phyloP scores from a whole-genome alignment of 23 tunicate genomes.

The Styela clava region DNA sequence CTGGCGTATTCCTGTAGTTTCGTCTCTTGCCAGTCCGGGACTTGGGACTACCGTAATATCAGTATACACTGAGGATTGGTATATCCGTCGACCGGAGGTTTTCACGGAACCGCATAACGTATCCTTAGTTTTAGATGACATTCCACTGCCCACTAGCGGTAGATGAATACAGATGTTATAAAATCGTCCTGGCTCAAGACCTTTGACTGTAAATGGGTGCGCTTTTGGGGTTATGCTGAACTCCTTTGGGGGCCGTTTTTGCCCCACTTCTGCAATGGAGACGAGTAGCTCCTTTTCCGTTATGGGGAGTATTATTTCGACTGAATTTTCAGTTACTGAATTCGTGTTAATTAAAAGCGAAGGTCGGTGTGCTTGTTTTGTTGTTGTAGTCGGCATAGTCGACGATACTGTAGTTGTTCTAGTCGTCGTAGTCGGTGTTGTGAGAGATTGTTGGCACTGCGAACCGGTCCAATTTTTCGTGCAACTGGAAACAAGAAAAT shows the following conservation, averaged over 20 bases:
- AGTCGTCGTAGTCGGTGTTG: not conserved
- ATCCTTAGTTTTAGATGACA: conserved; percentile 31
- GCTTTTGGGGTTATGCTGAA: conserved; percentile 28
- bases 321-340: conserved; percentile 42
- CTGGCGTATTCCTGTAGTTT: not conserved
- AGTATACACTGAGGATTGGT: too few relatives aligned
- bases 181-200: conserved; percentile 39
- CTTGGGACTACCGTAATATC: too few relatives aligned
- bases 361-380: not conserved
- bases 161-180: conserved; percentile 72
- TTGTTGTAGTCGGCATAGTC: conserved; percentile 4
- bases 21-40: not conserved
- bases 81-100: too few relatives aligned
- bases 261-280: conserved; percentile 33
- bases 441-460: conserved; percentile 22
- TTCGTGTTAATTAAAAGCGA: conserved; percentile 26
- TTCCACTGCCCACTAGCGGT: conserved; percentile 7
- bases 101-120: conserved; percentile 51
- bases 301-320: conserved; percentile 50
- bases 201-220: conserved; percentile 37
- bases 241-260: not conserved
- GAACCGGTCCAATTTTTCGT: conserved; percentile 43
- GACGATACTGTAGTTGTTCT: not conserved
- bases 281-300: conserved; percentile 34
- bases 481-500: conserved; percentile 58